phyloP scores from a whole-genome alignment of 2,888 invertebrate genomes.

The Eretmocerus hayati region DNA sequence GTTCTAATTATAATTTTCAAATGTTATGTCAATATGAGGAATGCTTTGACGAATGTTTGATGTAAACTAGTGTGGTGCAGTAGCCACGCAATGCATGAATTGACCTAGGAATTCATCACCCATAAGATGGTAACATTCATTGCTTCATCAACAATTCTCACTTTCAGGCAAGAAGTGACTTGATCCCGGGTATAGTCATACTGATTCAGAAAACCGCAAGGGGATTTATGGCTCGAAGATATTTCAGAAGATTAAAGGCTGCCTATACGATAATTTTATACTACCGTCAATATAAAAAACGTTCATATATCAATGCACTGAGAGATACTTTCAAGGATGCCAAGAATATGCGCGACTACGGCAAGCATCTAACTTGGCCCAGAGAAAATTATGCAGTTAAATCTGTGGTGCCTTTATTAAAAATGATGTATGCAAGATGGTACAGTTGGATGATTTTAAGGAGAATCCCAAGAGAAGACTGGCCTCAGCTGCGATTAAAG shows the following conservation, averaged over 20 bases:
- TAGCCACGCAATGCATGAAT: too few species aligned
- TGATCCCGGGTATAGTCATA: constrained; percentile 86
- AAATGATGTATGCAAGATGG: constrained; percentile 71
- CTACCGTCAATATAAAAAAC: constrained; percentile 72
- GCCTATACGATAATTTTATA: constrained; percentile 72
- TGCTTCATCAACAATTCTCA: constrained; percentile 2
- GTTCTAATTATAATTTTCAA: too few species aligned
- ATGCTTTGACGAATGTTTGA: too few species aligned
- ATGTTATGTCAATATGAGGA: too few species aligned
- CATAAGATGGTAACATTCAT: too few species aligned
- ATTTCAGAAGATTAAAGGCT: constrained; percentile 81
- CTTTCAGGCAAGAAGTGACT: constrained; percentile 65
- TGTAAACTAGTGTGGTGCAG: too few species aligned
- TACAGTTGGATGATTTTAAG: constrained; percentile 79
- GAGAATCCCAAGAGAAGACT: constrained; percentile 72
- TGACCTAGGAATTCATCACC: too few species aligned
- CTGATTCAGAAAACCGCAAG: constrained; percentile 94
- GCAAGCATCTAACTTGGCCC: constrained; percentile 78
- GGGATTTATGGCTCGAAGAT: constrained; percentile 66
- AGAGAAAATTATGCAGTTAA: constrained; percentile 63
- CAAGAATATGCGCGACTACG: constrained; percentile 64
- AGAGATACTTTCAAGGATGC: constrained; percentile 60
- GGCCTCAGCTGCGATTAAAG: constrained; percentile 81
- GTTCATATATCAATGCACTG: constrained; percentile 62
- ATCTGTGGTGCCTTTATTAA: constrained; percentile 56